A percentile compares a stretch with the other conserved stretches of the same genome.
phyloP scores from a whole-genome alignment of 2,888 invertebrate genomes.

The Imbricaverruca yamaguchii region DNA sequence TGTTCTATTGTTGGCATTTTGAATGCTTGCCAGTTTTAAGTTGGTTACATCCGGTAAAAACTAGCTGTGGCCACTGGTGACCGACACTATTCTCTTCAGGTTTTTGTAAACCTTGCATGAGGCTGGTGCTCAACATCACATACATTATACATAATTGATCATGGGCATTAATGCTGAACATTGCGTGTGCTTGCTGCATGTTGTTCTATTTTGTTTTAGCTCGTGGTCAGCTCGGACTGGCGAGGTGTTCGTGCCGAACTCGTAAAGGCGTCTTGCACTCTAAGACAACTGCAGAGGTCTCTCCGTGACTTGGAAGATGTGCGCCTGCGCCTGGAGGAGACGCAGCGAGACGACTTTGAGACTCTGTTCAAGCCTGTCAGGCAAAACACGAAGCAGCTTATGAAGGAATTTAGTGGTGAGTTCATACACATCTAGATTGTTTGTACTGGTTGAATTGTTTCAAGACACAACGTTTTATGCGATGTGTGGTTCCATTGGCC shows the following conservation, averaged over 20 bases:
- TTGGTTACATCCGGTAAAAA: too few species aligned
- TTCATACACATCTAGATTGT: neutral
- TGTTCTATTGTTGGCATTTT: too few species aligned
- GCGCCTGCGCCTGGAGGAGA: neutral
- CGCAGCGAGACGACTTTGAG: neutral
- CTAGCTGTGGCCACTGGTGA: too few species aligned
- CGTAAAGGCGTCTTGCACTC: neutral
- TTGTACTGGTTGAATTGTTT: neutral
- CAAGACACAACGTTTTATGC: neutral
- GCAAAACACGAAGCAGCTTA: neutral
- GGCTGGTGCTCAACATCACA: neutral
- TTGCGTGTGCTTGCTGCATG: neutral
- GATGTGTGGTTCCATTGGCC: neutral
- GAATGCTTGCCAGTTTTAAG: too few species aligned
- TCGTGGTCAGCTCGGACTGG: neutral
- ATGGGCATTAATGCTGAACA: neutral
- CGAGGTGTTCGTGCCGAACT: neutral
- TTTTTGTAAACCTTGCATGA: too few species aligned
- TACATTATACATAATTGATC: neutral
- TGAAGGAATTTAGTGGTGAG: neutral
- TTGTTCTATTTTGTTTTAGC: neutral
- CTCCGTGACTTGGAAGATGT: neutral
- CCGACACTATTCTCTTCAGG: too few species aligned
- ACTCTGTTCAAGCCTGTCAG: neutral
- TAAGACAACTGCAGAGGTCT: neutral